Evolutionary conservation across 2,113 vertebrate genomes (phyloP), one percentile per base, ranked within the genome.

Genomic region (Perca schrenkii): DNA sequence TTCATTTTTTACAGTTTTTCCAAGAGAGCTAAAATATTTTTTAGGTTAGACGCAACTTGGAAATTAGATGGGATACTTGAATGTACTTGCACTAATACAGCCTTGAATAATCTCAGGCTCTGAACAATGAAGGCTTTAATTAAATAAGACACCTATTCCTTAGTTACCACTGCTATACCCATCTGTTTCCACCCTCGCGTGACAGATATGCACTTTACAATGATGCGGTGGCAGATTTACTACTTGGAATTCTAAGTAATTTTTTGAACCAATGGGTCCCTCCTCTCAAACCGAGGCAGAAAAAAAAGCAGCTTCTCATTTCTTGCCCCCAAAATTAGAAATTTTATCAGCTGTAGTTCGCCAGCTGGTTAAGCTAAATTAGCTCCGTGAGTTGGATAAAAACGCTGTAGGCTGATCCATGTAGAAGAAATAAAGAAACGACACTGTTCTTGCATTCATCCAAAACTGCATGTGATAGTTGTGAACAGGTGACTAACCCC

Each of bases 171-270:
- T 17, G 11, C 14, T 61, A n/a, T 12, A 12, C 16, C 3, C 8
- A 0, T 52, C 17, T 0, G 22, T 14, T 47, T 62, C 10, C 0
- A 0, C 7, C 43, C 10, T 34, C 8, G 17, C 4, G 6, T 2
- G 7, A 12, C 14, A n/a, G 13, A 58, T 17, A 19, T 2, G 34
- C 13, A 25, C 11, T 36, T 36, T 53, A 21, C 3, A 62, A 14
- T 50, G 34, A 56, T 0, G 28, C 1, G 1, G 5, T n/a, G 5
- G 21, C 19, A 21, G 54, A 53, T 58, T 17, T 15, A 49, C 1
- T 11, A 8, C 4, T 25, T 17, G 2, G 61, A 50, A 60, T 34
- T 22, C 8, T 13, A 34, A 3, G 46, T 11, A 1, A 6, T 46
- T 50, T 58, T 25, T 25, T 57, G 0, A 22, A 67, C 36, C 13